These are phyloP conservation scores for Pedionomus torquatus DNA, from an alignment of 2,113 vertebrate genomes.

Conservation along the genomic window DNA sequence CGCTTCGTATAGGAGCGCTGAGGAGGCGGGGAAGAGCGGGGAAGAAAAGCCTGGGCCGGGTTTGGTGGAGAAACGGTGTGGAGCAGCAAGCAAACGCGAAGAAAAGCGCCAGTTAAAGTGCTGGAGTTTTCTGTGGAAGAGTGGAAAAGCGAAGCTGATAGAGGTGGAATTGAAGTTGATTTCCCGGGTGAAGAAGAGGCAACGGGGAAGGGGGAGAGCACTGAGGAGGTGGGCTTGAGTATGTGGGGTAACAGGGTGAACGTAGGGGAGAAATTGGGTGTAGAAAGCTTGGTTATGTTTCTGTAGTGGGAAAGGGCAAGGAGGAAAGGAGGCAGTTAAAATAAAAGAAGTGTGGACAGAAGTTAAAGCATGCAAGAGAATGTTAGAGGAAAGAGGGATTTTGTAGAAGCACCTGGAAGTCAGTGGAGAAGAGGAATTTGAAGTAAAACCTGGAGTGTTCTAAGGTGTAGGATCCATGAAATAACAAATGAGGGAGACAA, in stretches of 20 bases:
- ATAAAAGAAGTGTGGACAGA: neutral
- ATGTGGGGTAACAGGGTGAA: neutral
- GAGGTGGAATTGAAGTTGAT: neutral
- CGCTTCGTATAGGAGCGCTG: too few species aligned
- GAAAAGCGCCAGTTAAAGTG: fast-evolving
- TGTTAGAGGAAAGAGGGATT: neutral
- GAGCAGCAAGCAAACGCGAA: neutral
- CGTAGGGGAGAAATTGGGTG: fast-evolving
- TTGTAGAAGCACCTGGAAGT: neutral
- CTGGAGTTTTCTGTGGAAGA: fast-evolving
- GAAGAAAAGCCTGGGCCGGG: neutral
- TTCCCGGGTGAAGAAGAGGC: neutral
- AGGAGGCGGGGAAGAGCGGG: neutral
- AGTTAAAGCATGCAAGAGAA: neutral
- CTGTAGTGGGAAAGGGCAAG: too few species aligned
- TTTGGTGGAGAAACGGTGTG: fast-evolving
- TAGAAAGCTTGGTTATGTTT: fast-evolving
- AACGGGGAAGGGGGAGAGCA: too few species aligned
- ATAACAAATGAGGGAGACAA: fast-evolving
- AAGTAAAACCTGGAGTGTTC: neutral
- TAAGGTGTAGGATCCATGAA: neutral
- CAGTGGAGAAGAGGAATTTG: neutral
- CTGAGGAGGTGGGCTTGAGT: too few species aligned
- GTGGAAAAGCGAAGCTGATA: fast-evolving
- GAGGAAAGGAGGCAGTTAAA: neutral